Evolutionary conservation across 1,140 invertebrate genomes (phyloP), one percentile per base, ranked within the genome.

Genomic region (Drosophila kurseongensis): DNA sequence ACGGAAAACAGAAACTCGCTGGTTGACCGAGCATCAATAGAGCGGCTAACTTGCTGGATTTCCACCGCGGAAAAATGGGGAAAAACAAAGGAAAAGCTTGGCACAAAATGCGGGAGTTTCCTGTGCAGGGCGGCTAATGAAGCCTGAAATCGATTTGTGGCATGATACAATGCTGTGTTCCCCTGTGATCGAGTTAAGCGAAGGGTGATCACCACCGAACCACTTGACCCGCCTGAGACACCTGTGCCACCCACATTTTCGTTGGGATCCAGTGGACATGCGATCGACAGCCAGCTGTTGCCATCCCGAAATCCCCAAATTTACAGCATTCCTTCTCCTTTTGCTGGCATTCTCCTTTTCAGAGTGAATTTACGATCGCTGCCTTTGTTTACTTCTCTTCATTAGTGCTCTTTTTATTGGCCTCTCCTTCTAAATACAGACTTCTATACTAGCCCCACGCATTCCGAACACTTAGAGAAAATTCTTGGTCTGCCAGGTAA

Each of bases 81-180:
- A 23, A 62, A 66, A 68, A 83, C 56, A 76, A 72, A 69, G 75
- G 42, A 77, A 67, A 78, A 69, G 71, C 74, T 45, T 38, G 63
- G 51, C 35, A 44, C 61, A 60, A 63, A 72, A 65, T 58, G 80
- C 77, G 76, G 76, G 80, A 88, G 84, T 88, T 88, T 88, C 84
- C 84, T 88, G 83, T 88, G 80, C 72, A 52, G 67, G 61, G 59
- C 40, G 59, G 48, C 79, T 75, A 88, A 88, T 88, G 84, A 84
- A 89, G 84, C 84, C 84, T 89, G 80, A 88, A 88, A 88, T 88
- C 84, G 84, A 88, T 86, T 84, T 86, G 61, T 75, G 63, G 59
- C 69, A 57, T 40, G 42, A 61, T 16, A 56, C 42, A 69, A 42
- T 65, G 35, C n/a, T 57, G 60, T 74, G 50, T 16, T 32, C 12